These are phyloP conservation scores for Oryzias javanicus DNA, from an alignment of 2,113 vertebrate species.

Conservation along the genomic window DNA sequence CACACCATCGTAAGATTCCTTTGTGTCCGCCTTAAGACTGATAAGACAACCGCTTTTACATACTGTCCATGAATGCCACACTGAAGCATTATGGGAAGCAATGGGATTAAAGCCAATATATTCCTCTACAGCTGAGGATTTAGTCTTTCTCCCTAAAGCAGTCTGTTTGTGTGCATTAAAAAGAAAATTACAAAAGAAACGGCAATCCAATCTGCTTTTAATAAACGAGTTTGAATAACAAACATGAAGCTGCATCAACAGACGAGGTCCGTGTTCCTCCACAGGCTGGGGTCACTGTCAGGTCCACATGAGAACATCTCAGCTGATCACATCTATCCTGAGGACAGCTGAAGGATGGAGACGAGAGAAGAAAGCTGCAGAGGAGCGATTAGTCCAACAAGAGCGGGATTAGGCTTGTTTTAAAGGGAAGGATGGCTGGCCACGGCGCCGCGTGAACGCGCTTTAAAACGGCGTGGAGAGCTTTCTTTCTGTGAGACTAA, in stretches of 20 bases:
- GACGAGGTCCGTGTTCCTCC: no score
- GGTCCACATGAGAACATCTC: slow-evolving; percentile 3
- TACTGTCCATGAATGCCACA: slow-evolving; percentile 67
- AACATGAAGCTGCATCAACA: slow-evolving; percentile 10
- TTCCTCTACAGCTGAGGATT: slow-evolving; percentile 66
- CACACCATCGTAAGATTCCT: slow-evolving; percentile 72
- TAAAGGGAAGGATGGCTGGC: slow-evolving; percentile 15
- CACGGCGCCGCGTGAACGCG: slow-evolving; percentile 20
- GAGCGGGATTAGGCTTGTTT: slow-evolving; percentile 52
- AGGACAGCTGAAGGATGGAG: slow-evolving; percentile 15
- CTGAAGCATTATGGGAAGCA: slow-evolving; percentile 46
- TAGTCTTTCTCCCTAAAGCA: slow-evolving; percentile 46
- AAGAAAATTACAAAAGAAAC: slow-evolving; percentile 66
- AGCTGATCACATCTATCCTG: not conserved
- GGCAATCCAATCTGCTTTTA: slow-evolving; percentile 43
- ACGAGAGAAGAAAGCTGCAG: slow-evolving; percentile 11
- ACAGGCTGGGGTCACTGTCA: not conserved
- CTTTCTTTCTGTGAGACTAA: slow-evolving; percentile 14
- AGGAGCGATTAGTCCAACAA: slow-evolving; percentile 43
- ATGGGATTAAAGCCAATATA: slow-evolving; percentile 68
- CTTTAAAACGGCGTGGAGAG: slow-evolving; percentile 22
- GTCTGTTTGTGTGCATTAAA: slow-evolving; percentile 50
- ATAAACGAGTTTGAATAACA: slow-evolving; percentile 64
- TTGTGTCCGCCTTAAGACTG: slow-evolving; percentile 71
- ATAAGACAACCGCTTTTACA: slow-evolving; percentile 65